Conservation (phyloP, 2,113 vertebrate genomes). For the Orycteropus afer region DNA sequence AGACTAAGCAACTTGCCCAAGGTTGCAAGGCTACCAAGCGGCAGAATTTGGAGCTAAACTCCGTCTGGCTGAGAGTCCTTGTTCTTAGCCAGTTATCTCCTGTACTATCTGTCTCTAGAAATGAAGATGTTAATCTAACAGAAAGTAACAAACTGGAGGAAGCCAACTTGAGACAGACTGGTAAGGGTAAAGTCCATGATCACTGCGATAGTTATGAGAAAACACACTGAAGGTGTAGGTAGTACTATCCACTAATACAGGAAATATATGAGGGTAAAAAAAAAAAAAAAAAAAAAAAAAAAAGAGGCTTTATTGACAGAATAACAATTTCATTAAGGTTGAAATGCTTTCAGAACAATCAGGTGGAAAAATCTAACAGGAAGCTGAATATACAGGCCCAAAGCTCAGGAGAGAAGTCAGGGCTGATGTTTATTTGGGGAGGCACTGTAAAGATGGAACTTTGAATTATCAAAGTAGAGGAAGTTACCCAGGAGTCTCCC, state of each 20-base stretch:
- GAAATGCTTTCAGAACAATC: neutral
- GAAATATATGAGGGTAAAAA: neutral
- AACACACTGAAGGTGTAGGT: neutral
- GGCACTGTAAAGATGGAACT: neutral
- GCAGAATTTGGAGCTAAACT: neutral
- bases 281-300: too few species aligned
- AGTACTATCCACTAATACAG: neutral
- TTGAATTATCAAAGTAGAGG: neutral
- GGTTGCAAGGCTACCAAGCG: neutral
- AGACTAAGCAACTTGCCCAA: conserved; percentile 8
- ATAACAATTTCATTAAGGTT: neutral
- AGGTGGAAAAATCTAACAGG: conserved; percentile 12
- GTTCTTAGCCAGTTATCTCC: neutral
- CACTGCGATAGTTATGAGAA: neutral
- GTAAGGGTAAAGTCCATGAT: neutral
- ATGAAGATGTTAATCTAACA: neutral
- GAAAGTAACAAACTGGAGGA: neutral
- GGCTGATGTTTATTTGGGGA: neutral
- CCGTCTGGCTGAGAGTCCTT: neutral
- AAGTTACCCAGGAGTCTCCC: neutral
- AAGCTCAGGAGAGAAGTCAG: neutral
- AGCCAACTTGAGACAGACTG: neutral
- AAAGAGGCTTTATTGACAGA: neutral
- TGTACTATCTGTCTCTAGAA: neutral
- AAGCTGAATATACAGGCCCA: neutral